Evolutionary conservation across 1,140 invertebrate genomes (phyloP), one percentile per base, ranked within the genome.

Genomic region (Trialeurodes vaporariorum): DNA sequence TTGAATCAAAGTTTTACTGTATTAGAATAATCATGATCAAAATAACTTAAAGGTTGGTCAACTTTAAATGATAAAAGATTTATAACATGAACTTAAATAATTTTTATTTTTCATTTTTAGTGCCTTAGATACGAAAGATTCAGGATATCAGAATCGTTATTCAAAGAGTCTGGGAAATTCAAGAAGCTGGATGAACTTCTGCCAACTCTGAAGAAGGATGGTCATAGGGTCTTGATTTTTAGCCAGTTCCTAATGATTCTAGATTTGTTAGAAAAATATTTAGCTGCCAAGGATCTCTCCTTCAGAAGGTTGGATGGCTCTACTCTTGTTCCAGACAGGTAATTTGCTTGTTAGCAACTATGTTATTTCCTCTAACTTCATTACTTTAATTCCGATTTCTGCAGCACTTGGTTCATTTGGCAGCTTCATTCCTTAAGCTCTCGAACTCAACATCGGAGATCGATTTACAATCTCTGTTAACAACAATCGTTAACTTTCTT

Each of bases 231-330:
- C 27, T 80, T 98, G 62, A 85, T 98, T 61, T 98, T 98, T 80
- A 96, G 92, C 76, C 94, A 98, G 81, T 97, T 96, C 79, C 91
- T 92, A 2, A 92, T 94, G 82, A 85, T 97, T 79, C 82, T 98
- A 74, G 93, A 97, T 78, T 85, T 98, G 69, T 76, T 94, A 63
- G 89, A 95, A 76, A 88, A 92, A 71, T 97, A 92, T 80, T 79
- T 96, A 70, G 79, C 82, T 12, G 81, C 93, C 59, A 81, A 87
- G 34, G 80, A 85, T 2, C 83, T 91, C 74, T 82, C 82, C 0
- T 96, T 86, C 78, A 82, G 89, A 70, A 83, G 94, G 63, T 79
- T 98, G 22, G 94, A 97, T 80, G 95, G 94, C 1, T 84, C 81
- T 67, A 95, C 90, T 0, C 85, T 87, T 22, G 90, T 96, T 9